Evolutionary conservation across 2,888 invertebrate genomes (phyloP).

Genomic region (Stratiomys singularior): DNA sequence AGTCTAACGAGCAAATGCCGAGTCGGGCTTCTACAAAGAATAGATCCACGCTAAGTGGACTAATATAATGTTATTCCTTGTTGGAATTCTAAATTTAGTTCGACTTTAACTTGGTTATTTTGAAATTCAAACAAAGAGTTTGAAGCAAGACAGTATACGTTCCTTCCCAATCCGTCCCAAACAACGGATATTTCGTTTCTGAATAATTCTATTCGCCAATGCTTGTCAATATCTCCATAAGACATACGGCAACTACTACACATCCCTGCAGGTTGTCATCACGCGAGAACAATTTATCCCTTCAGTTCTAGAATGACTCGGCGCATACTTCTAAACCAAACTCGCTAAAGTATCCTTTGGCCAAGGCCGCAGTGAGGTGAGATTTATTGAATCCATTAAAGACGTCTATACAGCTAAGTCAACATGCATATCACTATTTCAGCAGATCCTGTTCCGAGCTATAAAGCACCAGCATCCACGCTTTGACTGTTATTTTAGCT

Average conservation of each 20-base stretch:
- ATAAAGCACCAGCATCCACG: background rate
- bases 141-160: too few species aligned
- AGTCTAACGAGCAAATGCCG: background rate
- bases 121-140: too few species aligned
- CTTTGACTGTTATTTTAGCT: constrained; percentile 25
- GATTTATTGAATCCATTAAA: constrained; percentile 24
- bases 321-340: background rate
- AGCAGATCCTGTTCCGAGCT: background rate
- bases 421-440: constrained; percentile 11
- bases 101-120: too few species aligned
- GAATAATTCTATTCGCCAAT: too few species aligned
- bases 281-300: too few species aligned
- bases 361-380: background rate
- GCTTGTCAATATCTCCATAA: too few species aligned
- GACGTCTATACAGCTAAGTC: background rate
- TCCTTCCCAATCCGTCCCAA: too few species aligned
- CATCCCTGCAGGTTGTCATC: too few species aligned
- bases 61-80: background rate
- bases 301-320: background rate
- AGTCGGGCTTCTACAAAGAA: background rate
- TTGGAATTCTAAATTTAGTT: too few species aligned
- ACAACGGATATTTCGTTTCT: too few species aligned
- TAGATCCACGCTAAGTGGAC: background rate
- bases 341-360: background rate
- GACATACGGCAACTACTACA: too few species aligned